Evolutionary conservation across 2,797 vertebrate species (phyloP).

Genomic region (Yasuhikotakia modesta): DNA sequence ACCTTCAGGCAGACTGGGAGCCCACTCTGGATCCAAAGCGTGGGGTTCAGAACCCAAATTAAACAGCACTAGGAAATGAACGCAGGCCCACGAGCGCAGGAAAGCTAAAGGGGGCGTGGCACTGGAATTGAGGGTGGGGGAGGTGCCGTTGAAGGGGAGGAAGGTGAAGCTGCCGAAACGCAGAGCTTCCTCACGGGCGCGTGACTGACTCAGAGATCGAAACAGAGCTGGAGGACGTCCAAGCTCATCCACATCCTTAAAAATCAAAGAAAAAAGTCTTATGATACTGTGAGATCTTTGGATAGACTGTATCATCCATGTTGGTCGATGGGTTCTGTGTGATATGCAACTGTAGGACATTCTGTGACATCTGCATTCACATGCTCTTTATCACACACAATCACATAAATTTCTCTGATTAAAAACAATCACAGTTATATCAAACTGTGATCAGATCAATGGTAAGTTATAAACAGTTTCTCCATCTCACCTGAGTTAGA

Average conservation of each 20-base stretch:
- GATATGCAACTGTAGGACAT: too few species aligned
- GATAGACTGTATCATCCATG: not conserved
- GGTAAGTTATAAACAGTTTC: not conserved
- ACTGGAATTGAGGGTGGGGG: slow-evolving; percentile 43
- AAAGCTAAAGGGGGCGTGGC: slow-evolving; percentile 68
- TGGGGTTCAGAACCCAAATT: slow-evolving; percentile 66
- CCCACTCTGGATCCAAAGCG: slow-evolving; percentile 65
- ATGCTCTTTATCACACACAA: not conserved
- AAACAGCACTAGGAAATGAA: slow-evolving; percentile 74
- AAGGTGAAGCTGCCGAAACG: slow-evolving; percentile 73
- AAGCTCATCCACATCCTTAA: slow-evolving; percentile 54
- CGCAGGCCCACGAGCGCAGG: slow-evolving; percentile 77
- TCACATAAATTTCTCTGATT: not conserved
- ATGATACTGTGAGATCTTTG: not conserved
- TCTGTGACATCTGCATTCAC: too few species aligned
- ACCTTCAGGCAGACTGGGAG: slow-evolving; percentile 62
- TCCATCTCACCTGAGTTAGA: slow-evolving; percentile 61
- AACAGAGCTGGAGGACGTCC: slow-evolving; percentile 63
- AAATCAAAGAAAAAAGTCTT: not conserved
- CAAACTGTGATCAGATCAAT: not conserved
- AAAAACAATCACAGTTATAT: not conserved
- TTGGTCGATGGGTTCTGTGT: too few species aligned
- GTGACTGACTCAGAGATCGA: slow-evolving; percentile 68
- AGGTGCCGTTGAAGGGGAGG: slow-evolving; percentile 69
- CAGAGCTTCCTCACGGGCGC: slow-evolving; percentile 74